Evolutionary conservation across 64 coral and sea anemone genomes (phyloP), one percentile per base, ranked within the genome.

Genomic region (Exaiptasia diaphana): DNA sequence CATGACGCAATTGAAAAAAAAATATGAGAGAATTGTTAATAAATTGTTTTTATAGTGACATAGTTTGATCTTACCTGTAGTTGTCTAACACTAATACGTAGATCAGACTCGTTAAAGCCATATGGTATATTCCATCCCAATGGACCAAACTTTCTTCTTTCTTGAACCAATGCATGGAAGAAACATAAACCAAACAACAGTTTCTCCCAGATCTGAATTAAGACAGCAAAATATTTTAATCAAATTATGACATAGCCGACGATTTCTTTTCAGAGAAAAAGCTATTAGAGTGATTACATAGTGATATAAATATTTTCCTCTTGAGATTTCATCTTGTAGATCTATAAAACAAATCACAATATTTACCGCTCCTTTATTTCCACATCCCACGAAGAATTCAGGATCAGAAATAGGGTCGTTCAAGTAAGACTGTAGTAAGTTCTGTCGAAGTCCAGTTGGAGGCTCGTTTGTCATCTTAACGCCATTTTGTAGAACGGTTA

Each of bases 401-500:
- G 75, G 36, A 52, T 97, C 94, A 46, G 94, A 97, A 41, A 97
- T 97, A 3, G 94, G 94, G 67, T 97, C 94, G 50, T 71, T 88
- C 10, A 97, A 34, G 73, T 97, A 97, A 5, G 94, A 97, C 53
- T 97, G 94, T 0, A 97, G 80, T 10, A 97, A 43, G 86, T 97
- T 97, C 20, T 97, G 94, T 26, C 94, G 80, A 10, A 97, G 73
- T 22, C 94, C 94, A 31, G 94, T 97, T 6, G 94, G 94, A 24
- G 94, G 94, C 59, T 97, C 94, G 44, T 97, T 97, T 24, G 94
- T 97, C 94, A 97, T 97, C 68, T 97, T 97, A 10, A 97, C 94
- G n/a, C 94, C 90, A 53, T 97, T 97, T 58, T 97, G 94, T 18
- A 97, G 67, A 13, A 97, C 94, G 22, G 94, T 97, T n/a, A 97